Evolutionary conservation across 2,888 invertebrate genomes (phyloP).

Genomic region (Heliconius aoede): DNA sequence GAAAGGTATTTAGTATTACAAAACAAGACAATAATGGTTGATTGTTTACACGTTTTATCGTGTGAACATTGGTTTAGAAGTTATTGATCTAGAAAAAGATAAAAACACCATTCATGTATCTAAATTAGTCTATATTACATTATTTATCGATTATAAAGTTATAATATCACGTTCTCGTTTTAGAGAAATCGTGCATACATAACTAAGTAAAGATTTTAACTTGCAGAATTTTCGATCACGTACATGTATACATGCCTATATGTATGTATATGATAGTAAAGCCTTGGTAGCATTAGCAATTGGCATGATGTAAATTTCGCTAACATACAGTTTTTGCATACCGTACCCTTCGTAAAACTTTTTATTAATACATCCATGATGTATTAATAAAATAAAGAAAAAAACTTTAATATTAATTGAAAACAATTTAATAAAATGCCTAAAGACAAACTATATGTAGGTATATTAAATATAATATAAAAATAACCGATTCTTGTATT

Average conservation of each 20-base stretch:
- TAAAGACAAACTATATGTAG: not conserved
- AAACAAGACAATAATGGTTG: slow-evolving; percentile 41
- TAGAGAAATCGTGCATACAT: slow-evolving; percentile 17
- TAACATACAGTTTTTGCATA: not conserved
- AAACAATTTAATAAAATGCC: not conserved
- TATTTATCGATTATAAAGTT: not conserved
- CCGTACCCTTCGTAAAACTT: not conserved
- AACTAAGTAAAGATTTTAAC: slow-evolving; percentile 24
- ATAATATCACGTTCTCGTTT: not conserved
- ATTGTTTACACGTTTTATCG: slow-evolving; percentile 34
- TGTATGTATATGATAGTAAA: slow-evolving; percentile 39
- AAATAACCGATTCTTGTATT: slow-evolving; percentile 7
- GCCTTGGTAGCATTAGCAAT: slow-evolving; percentile 39
- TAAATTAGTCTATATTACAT: not conserved
- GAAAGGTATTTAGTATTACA: slow-evolving; percentile 41
- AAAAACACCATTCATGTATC: not conserved
- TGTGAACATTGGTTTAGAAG: slow-evolving; percentile 21
- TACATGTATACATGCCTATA: slow-evolving; percentile 19
- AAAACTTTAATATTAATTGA: not conserved
- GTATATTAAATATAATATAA: not conserved
- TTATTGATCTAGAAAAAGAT: slow-evolving; percentile 6
- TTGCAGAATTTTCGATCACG: slow-evolving; percentile 42
- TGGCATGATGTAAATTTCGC: slow-evolving; percentile 5
- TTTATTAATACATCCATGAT: too few species aligned
- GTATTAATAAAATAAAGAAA: too few species aligned